Evolutionary conservation across 2,113 vertebrate genomes (phyloP).

Genomic region (Nothobranchius furzeri): DNA sequence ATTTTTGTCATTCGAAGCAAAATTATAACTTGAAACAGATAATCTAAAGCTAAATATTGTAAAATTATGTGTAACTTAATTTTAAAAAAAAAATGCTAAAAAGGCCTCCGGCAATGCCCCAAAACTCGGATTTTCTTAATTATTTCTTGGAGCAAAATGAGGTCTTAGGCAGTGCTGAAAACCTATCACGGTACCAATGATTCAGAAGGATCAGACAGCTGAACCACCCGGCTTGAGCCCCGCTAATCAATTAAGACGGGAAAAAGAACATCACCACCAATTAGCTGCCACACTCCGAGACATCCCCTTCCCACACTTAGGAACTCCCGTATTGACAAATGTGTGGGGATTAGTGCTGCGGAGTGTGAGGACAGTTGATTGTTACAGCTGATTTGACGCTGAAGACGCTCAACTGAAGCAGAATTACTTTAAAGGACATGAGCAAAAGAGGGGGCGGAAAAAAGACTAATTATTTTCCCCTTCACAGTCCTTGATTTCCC

Average conservation of each 20-base stretch:
- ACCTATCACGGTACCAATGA: conserved; percentile 6
- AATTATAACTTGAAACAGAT: no score
- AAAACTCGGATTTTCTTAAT: background rate
- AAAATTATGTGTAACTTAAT: no score
- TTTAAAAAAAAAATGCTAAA: background rate
- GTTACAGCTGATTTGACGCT: conserved; percentile 66
- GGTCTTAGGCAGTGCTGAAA: conserved; percentile 32
- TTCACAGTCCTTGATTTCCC: conserved; percentile 60
- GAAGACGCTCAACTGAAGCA: conserved; percentile 38
- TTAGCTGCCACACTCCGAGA: conserved; percentile 58
- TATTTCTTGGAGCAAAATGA: background rate
- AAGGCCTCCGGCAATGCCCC: background rate
- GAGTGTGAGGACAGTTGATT: conserved; percentile 70
- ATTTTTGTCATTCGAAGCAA: no score
- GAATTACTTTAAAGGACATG: conserved; percentile 63
- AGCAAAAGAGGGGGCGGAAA: conserved; percentile 29
- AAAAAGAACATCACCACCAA: conserved; percentile 63
- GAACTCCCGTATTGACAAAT: conserved; percentile 58
- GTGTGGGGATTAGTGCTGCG: conserved; percentile 61
- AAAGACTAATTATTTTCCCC: conserved; percentile 67
- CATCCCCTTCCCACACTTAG: conserved; percentile 44
- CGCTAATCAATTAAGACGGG: conserved; percentile 62
- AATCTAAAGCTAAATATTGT: background rate
- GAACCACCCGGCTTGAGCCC: conserved; percentile 36
- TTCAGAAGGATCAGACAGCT: background rate